Percentiles rank a stretch among this genome's conserved stretches.
These are phyloP conservation scores for Heteropelma amictum DNA, from an alignment of 2,888 invertebrate species.

Conservation along the genomic window DNA sequence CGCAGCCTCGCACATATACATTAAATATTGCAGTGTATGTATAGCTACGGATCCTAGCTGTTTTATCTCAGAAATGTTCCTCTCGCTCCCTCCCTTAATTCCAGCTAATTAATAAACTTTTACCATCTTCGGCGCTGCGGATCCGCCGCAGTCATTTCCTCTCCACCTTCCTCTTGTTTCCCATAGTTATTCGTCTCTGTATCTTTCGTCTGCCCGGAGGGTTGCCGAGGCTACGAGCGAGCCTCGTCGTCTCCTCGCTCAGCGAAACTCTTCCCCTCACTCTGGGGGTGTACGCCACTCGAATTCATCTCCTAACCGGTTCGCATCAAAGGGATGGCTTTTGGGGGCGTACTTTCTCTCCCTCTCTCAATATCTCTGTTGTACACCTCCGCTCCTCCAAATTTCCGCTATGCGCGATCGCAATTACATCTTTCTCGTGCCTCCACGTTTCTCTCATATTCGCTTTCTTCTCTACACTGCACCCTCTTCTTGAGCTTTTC, in stretches of 20 bases:
- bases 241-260: slow-evolving; percentile 66
- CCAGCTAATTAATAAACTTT: slow-evolving; percentile 75
- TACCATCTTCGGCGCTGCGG: slow-evolving; percentile 63
- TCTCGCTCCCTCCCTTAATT: slow-evolving; percentile 66
- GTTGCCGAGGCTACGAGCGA: slow-evolving; percentile 46
- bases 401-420: slow-evolving; percentile 13
- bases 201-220: slow-evolving; percentile 44
- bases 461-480: background rate
- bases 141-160: slow-evolving; percentile 34
- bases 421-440: slow-evolving; percentile 18
- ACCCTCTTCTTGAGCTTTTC: background rate
- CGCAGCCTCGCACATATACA: too few relatives aligned
- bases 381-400: slow-evolving; percentile 37
- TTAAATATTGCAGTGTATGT: background rate
- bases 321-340: slow-evolving; percentile 43
- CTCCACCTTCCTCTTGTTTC: slow-evolving; percentile 20
- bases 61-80: too few relatives aligned
- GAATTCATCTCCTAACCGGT: slow-evolving; percentile 58
- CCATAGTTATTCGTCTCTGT: slow-evolving; percentile 10
- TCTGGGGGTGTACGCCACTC: slow-evolving; percentile 44
- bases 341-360: slow-evolving; percentile 3
- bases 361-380: slow-evolving; percentile 5
- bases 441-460: slow-evolving; percentile 2
- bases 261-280: slow-evolving; percentile 54
- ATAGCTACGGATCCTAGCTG: slow-evolving; percentile 21